These are phyloP conservation scores for Caenorhabditis tropicalis DNA, from an alignment of 1,140 invertebrate species.

Conservation along the genomic window DNA sequence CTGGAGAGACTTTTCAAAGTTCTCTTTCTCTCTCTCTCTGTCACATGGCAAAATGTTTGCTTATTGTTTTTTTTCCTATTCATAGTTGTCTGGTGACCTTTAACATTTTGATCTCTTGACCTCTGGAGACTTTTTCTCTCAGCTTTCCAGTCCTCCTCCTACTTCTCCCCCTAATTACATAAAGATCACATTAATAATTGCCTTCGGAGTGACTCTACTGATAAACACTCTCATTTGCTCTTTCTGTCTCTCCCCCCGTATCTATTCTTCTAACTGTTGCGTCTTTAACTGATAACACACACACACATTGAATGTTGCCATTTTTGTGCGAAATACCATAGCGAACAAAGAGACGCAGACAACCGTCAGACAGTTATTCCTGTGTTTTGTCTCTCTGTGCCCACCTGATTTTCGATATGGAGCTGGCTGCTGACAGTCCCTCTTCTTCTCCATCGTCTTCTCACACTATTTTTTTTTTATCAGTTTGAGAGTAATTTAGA, in stretches of 20 bases:
- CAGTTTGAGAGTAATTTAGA: neutral
- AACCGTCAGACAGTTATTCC: neutral
- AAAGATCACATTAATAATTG: neutral
- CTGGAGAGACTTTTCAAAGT: too few species aligned
- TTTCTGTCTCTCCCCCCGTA: neutral
- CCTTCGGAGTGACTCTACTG: neutral
- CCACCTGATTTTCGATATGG: constrained; percentile 15
- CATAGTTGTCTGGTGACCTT: too few species aligned
- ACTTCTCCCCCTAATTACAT: neutral
- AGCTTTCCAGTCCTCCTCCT: too few species aligned
- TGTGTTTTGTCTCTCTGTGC: neutral
- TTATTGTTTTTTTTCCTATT: too few species aligned
- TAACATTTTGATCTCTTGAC: neutral
- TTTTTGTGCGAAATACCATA: neutral
- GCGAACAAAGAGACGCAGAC: neutral
- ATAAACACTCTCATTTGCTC: neutral
- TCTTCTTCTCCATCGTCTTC: too few species aligned
- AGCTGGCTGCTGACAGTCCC: neutral
- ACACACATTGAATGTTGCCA: constrained; percentile 15
- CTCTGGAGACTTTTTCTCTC: too few species aligned
- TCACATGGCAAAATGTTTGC: too few species aligned
- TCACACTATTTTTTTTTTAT: too few species aligned
- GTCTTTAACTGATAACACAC: constrained; percentile 24
- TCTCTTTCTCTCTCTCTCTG: too few species aligned
- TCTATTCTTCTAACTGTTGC: neutral